Conservation (phyloP, 2,797 vertebrate species). For the Zenarchopterus dispar region DNA sequence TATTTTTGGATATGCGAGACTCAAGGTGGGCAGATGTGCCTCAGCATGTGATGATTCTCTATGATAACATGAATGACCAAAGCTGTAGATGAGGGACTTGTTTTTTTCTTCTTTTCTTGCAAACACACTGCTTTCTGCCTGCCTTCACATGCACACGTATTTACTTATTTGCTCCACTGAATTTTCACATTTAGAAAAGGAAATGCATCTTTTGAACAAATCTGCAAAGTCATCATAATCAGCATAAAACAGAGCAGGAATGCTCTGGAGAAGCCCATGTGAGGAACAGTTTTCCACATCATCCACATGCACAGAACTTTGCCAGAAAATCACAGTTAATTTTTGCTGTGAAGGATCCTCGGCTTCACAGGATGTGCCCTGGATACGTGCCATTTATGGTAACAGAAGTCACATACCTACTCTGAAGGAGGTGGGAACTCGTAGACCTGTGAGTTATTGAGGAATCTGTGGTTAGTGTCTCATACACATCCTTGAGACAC, state of each 20-base stretch:
- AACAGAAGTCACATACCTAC: background rate
- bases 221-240: slow-evolving; percentile 14
- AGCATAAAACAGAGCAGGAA: background rate
- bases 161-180: slow-evolving; percentile 17
- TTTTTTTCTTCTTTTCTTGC: slow-evolving; percentile 35
- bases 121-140: slow-evolving; percentile 39
- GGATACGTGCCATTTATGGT: slow-evolving; percentile 28
- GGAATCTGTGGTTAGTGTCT: slow-evolving; percentile 17
- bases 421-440: slow-evolving; percentile 10
- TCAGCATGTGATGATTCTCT: slow-evolving; percentile 50
- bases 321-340: too few species aligned
- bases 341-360: too few species aligned
- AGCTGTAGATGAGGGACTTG: slow-evolving; percentile 41
- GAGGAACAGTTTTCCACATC: background rate
- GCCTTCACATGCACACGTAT: slow-evolving; percentile 25
- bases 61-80: slow-evolving; percentile 28
- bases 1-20: slow-evolving; percentile 30
- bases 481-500: slow-evolving; percentile 18
- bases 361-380: background rate
- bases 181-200: slow-evolving; percentile 26
- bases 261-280: background rate
- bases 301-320: too few species aligned
- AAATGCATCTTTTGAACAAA: background rate
- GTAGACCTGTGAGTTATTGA: slow-evolving; percentile 8
- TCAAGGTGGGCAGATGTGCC: slow-evolving; percentile 38